phyloP scores from a whole-genome alignment of 1,140 invertebrate genomes.

The Drosophila watanabei region DNA sequence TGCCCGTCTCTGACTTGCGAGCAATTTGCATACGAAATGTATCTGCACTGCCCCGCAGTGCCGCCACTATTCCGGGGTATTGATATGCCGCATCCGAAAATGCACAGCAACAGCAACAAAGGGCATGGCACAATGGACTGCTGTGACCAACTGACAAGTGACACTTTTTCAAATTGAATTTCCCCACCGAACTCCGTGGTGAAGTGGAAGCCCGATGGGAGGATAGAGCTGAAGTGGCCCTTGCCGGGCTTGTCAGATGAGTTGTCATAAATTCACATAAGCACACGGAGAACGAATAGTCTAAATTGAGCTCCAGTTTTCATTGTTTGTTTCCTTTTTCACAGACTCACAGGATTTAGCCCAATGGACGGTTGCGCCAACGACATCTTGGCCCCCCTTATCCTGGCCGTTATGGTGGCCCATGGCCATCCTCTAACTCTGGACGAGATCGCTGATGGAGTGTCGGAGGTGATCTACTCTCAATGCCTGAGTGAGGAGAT shows the following conservation, averaged over 20 bases:
- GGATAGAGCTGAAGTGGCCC: slow-evolving; percentile 26
- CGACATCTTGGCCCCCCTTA: slow-evolving; percentile 51
- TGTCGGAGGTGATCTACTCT: slow-evolving; percentile 42
- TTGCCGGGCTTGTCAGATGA: slow-evolving; percentile 19
- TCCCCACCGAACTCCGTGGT: slow-evolving; percentile 19
- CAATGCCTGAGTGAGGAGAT: not conserved
- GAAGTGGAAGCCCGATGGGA: slow-evolving; percentile 22
- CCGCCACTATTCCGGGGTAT: slow-evolving; percentile 36
- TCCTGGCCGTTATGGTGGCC: slow-evolving; percentile 62
- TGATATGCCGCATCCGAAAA: slow-evolving; percentile 59
- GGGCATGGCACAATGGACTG: slow-evolving; percentile 47
- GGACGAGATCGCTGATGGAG: slow-evolving; percentile 59
- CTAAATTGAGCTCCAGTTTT: slow-evolving; percentile 32
- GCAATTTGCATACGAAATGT: slow-evolving; percentile 72
- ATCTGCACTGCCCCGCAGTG: slow-evolving; percentile 26
- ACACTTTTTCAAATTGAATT: slow-evolving; percentile 78
- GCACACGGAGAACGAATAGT: slow-evolving; percentile 13
- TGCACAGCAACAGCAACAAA: slow-evolving; percentile 55
- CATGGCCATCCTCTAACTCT: slow-evolving; percentile 59
- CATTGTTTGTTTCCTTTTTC: not conserved
- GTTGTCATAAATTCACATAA: slow-evolving; percentile 42
- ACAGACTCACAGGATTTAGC: not conserved
- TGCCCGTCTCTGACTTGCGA: slow-evolving; percentile 37
- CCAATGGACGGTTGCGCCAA: slow-evolving; percentile 55
- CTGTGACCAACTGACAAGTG: slow-evolving; percentile 70